Percentiles rank a stretch among this genome's conserved stretches.
Evolutionary conservation across 2,888 invertebrate species (phyloP).

Genomic region (Platycheirus albimanus): DNA sequence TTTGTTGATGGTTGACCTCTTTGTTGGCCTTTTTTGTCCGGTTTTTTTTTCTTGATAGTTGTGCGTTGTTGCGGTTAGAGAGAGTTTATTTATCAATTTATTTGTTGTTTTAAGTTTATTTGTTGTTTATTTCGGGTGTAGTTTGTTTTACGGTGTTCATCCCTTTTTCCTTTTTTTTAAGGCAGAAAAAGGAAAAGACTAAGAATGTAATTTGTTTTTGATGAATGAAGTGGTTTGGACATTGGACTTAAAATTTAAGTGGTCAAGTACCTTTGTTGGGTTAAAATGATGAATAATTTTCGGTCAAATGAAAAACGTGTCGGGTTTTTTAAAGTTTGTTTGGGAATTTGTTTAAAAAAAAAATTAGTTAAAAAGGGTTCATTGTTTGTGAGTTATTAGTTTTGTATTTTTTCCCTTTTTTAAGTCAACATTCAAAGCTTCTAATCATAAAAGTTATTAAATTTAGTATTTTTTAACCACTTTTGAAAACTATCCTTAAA

Average conservation of each 20-base stretch:
- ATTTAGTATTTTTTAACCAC: no score
- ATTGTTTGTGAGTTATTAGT: no score
- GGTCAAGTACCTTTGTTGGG: constrained; percentile 6
- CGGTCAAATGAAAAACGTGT: constrained; percentile 19
- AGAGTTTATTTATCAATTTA: constrained; percentile 16
- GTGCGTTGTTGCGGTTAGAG: constrained; percentile 19
- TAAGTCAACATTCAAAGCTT: no score
- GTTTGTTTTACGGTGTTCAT: constrained; percentile 20
- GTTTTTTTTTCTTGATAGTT: not conserved
- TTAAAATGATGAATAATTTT: constrained; percentile 18
- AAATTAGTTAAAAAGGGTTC: no score
- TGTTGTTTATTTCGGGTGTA: not conserved
- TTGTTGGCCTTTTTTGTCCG: not conserved
- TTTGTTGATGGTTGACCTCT: constrained; percentile 12
- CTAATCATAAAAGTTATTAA: no score
- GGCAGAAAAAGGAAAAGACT: not conserved
- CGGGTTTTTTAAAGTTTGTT: not conserved
- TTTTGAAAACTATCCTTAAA: no score
- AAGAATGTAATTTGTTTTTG: constrained; percentile 64
- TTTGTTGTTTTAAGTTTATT: constrained; percentile 22
- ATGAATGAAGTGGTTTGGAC: constrained; percentile 60
- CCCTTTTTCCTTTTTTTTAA: not conserved
- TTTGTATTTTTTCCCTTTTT: no score
- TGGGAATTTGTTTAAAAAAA: no score
- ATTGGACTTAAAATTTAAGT: constrained; percentile 1